Evolutionary conservation across 2,888 invertebrate species (phyloP).

Genomic region (Hoplodrina ambigua): DNA sequence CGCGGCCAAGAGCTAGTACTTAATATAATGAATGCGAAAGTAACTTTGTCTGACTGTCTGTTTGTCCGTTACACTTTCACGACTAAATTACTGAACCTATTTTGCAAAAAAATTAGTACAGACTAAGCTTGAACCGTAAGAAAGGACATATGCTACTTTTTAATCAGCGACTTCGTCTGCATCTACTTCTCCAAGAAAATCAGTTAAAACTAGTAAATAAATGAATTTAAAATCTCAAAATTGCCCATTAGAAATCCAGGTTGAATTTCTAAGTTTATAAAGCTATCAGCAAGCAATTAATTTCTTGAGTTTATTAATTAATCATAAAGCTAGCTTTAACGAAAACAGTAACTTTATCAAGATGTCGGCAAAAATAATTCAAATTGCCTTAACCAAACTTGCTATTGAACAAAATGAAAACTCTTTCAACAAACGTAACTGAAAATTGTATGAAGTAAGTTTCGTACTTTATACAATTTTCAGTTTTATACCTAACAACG

Average conservation of each 20-base stretch:
- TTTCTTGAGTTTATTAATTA: slow-evolving; percentile 4
- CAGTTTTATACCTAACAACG: not conserved
- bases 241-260: not conserved
- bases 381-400: slow-evolving; percentile 6
- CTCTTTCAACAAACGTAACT: slow-evolving; percentile 1
- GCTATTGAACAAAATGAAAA: slow-evolving; percentile 24
- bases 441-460: too few relatives aligned
- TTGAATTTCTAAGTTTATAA: slow-evolving; percentile 3
- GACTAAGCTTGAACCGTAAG: too few relatives aligned
- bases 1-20: too few relatives aligned
- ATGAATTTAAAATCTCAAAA: not conserved
- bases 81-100: too few relatives aligned
- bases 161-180: too few relatives aligned
- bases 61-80: too few relatives aligned
- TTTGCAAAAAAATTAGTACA: too few relatives aligned
- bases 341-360: slow-evolving; percentile 32
- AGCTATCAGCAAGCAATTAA: not conserved
- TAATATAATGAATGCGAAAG: too few relatives aligned
- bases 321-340: slow-evolving; percentile 12
- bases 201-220: not conserved
- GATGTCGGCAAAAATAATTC: slow-evolving; percentile 25
- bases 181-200: too few relatives aligned
- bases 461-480: not conserved
- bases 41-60: too few relatives aligned
- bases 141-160: too few relatives aligned